These are phyloP conservation scores for Patiria miniata DNA, from an alignment of 35 echinoderm and acorn worm genomes.

Conservation along the genomic window DNA sequence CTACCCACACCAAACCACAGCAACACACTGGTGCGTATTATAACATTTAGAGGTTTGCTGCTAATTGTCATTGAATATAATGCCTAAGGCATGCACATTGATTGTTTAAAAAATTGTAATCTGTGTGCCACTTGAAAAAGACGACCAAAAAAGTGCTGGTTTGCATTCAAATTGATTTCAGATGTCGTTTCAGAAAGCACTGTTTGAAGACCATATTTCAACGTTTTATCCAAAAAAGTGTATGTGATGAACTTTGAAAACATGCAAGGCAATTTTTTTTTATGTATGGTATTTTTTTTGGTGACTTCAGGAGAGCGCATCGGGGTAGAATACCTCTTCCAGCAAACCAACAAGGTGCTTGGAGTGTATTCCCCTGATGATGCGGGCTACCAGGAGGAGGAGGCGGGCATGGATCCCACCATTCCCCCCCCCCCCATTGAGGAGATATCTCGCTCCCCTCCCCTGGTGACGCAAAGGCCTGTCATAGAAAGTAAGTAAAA, in stretches of 20 bases:
- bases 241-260: too few relatives aligned
- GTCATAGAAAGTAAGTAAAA: not conserved
- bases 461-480: not conserved
- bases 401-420: not conserved
- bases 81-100: too few relatives aligned
- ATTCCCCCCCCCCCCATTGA: not conserved
- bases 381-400: not conserved
- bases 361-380: not conserved
- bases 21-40: slow-evolving; percentile 16
- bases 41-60: not conserved
- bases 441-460: not conserved
- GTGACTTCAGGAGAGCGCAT: slow-evolving; percentile 60
- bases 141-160: too few relatives aligned
- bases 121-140: too few relatives aligned
- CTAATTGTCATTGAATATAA: too few relatives aligned
- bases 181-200: not conserved
- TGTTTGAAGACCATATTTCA: not conserved
- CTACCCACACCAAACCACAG: not conserved
- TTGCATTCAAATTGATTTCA: not conserved
- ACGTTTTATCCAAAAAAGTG: not conserved
- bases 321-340: slow-evolving; percentile 74
- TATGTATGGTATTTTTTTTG: not conserved
- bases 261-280: not conserved
- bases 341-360: slow-evolving; percentile 30
- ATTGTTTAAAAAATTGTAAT: too few relatives aligned